A percentile compares a stretch with the other conserved stretches of the same genome.
phyloP scores from a whole-genome alignment of 2,888 invertebrate species.

The Azorinus chamasolen region DNA sequence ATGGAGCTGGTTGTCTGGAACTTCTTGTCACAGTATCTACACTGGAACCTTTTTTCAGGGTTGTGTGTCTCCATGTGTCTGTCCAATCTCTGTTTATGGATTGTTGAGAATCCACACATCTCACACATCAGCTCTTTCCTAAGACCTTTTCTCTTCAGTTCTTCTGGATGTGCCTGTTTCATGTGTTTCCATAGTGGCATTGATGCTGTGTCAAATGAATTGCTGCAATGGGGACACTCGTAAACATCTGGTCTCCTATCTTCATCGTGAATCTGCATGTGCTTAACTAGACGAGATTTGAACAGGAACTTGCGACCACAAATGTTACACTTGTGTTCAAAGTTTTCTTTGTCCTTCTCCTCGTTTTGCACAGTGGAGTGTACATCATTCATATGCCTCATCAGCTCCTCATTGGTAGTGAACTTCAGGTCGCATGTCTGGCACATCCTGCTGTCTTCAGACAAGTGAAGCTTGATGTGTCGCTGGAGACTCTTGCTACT shows the following conservation, averaged over 20 bases:
- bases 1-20: conserved; percentile 62
- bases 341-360: conserved; percentile 9
- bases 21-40: conserved; percentile 46
- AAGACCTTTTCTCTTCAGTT: conserved; percentile 16
- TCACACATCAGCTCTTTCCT: conserved; percentile 45
- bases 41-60: conserved; percentile 47
- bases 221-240: conserved; percentile 32
- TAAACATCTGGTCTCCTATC: conserved; percentile 24
- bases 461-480: conserved; percentile 53
- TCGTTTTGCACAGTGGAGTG: conserved; percentile 18
- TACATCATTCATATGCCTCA: conserved; percentile 25
- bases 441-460: conserved; percentile 34
- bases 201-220: conserved; percentile 28
- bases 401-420: conserved; percentile 26
- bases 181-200: conserved; percentile 52
- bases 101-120: conserved; percentile 43
- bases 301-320: conserved; percentile 34
- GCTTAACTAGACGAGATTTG: conserved; percentile 33
- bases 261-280: conserved; percentile 46
- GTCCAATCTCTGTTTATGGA: conserved; percentile 41
- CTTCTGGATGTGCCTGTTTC: conserved; percentile 46
- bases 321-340: conserved; percentile 32
- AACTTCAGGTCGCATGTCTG: conserved; percentile 49
- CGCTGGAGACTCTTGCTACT: conserved; percentile 53
- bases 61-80: conserved; percentile 61